These are phyloP conservation scores for Tachina grossa DNA, from an alignment of 2,888 invertebrate genomes.

Conservation along the genomic window DNA sequence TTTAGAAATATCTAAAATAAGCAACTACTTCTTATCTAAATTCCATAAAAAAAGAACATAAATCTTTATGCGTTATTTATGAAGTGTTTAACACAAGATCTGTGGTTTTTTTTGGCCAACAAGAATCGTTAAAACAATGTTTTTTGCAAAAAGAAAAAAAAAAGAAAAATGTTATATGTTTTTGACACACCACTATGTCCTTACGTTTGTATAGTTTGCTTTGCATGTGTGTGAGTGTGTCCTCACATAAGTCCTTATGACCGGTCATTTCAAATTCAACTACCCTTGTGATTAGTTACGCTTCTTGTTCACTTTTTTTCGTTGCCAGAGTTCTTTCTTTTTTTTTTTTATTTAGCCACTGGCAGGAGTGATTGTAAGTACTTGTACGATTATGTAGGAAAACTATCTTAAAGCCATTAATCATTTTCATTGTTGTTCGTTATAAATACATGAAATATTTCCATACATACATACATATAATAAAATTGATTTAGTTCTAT, in stretches of 20 bases:
- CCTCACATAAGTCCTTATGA: slow-evolving; percentile 40
- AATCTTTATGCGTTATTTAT: slow-evolving; percentile 77
- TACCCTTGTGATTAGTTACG: slow-evolving; percentile 70
- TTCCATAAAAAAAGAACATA: slow-evolving; percentile 74
- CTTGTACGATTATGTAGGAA: slow-evolving; percentile 55
- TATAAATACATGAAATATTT: slow-evolving; percentile 70
- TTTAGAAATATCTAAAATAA: neutral
- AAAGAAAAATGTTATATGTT: slow-evolving; percentile 46
- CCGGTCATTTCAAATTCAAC: slow-evolving; percentile 66
- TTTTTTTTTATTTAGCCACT: slow-evolving; percentile 41
- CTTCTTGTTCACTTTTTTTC: slow-evolving; percentile 44
- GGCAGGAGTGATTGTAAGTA: slow-evolving; percentile 47
- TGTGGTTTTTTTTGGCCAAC: slow-evolving; percentile 22
- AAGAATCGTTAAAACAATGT: slow-evolving; percentile 39
- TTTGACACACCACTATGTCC: slow-evolving; percentile 54
- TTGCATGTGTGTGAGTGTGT: neutral
- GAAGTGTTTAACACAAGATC: slow-evolving; percentile 78
- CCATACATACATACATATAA: slow-evolving; percentile 36
- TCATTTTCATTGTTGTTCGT: slow-evolving; percentile 75
- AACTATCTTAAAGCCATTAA: slow-evolving; percentile 76
- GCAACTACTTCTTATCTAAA: slow-evolving; percentile 45
- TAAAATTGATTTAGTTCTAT: slow-evolving; percentile 60
- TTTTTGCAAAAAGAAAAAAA: slow-evolving; percentile 41
- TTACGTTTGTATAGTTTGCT: slow-evolving; percentile 4
- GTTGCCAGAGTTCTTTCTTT: slow-evolving; percentile 24